Base-by-base conservation (phyloP, 2,113 vertebrate genomes). In the Osmerus mordax region DNA sequence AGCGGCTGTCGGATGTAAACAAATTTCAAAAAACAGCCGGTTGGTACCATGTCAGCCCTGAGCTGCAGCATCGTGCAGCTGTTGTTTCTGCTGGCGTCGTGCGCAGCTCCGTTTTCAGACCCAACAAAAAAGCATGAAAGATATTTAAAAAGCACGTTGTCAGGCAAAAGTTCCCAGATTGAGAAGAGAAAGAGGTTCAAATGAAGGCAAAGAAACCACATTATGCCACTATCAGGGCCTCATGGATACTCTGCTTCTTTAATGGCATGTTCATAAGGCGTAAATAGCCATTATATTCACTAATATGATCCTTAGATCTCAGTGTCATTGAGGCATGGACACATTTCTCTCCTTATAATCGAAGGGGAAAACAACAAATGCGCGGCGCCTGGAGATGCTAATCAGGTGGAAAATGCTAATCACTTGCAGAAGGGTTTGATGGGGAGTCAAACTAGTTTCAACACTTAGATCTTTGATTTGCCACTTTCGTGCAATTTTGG, bases 291-390 rank as follows among this genome's bases (percentile, higher is more conserved):
- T 77, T 69, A 14, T 67, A 67, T 28, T 67, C 21, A 55, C 14
- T 55, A 25, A 65, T 51, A 23, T 51, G 70, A 76, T 80, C 69
- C 79, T 81, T 79, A 80, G 74, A 67, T 78, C 66, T 74, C 0
- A 8, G 41, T 76, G 65, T 71, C 76, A 74, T 74, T 69, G 59
- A 62, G 78, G 73, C 56, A 16, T 54, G 62, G 29, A 61, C 15
- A 19, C 64, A 56, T 65, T 78, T 83, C 41, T 70, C 69, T 69
- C 61, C 61, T 32, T 28, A 76, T 68, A 67, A 69, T 78, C 78
- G 71, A 41, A 21, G 51, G 14, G 58, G 25, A 12, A 47, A 47
- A 47, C 25, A 61, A 29, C 21, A 75, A 70, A 73, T 71, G 68
- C 53, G 11, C 32, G 2, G 51, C 25, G 55, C 81, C 73, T 80